Conservation (phyloP, 2,113 vertebrate genomes). For the Lepus timidus region DNA sequence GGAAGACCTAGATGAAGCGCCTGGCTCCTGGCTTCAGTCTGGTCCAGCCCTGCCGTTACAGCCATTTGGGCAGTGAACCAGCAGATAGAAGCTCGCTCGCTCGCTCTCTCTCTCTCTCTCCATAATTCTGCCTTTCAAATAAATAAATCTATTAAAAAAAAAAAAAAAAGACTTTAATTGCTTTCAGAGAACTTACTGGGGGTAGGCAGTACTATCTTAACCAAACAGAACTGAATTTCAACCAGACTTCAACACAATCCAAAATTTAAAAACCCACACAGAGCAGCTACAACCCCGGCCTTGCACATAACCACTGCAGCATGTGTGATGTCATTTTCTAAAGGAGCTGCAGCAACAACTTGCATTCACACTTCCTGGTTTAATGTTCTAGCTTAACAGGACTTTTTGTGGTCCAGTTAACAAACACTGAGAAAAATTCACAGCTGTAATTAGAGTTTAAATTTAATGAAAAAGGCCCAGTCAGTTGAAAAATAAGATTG, state of each 20-base stretch:
- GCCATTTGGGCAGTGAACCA: no score
- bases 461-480: slow-evolving; percentile 50
- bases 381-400: slow-evolving; percentile 37
- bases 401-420: slow-evolving; percentile 60
- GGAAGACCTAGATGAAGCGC: no score
- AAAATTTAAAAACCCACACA: neutral
- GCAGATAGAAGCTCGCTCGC: no score
- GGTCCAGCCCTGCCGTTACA: no score
- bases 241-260: neutral
- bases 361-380: slow-evolving; percentile 1
- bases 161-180: neutral
- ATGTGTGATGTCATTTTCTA: slow-evolving; percentile 11
- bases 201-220: neutral
- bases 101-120: no score
- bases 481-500: slow-evolving; percentile 59
- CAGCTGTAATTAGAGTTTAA: slow-evolving; percentile 53
- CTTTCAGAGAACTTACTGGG: neutral
- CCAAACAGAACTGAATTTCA: slow-evolving; percentile 1
- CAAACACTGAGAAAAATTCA: slow-evolving; percentile 46
- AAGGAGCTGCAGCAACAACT: neutral
- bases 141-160: neutral
- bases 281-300: neutral
- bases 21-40: no score
- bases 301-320: neutral
- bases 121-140: no score